Percentiles rank a stretch among this genome's conserved stretches.
Conservation (phyloP, 2,888 invertebrate genomes). For the Drosophila kambysellisi region DNA sequence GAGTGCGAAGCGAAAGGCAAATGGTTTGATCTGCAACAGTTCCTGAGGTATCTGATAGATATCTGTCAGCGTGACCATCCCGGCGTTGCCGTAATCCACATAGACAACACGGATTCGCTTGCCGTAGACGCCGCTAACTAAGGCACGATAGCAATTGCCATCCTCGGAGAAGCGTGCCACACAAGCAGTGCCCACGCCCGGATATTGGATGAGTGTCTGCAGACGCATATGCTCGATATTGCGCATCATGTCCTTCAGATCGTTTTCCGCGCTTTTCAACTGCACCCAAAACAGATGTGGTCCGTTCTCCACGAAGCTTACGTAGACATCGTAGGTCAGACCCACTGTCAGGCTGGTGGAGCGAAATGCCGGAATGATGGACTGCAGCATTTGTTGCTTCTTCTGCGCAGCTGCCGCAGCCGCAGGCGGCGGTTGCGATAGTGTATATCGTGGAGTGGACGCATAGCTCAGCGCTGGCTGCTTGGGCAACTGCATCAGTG, state of each 20-base stretch:
- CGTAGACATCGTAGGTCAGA: slow-evolving; percentile 89
- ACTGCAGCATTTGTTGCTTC: slow-evolving; percentile 43
- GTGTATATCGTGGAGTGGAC: slow-evolving; percentile 62
- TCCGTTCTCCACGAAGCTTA: slow-evolving; percentile 92
- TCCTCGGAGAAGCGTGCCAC: slow-evolving; percentile 90
- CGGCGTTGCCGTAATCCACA: slow-evolving; percentile 93
- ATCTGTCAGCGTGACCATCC: slow-evolving; percentile 89
- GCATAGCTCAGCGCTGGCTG: slow-evolving; percentile 42
- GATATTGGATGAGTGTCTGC: slow-evolving; percentile 88
- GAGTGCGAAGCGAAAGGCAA: slow-evolving; percentile 91
- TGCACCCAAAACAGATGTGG: slow-evolving; percentile 92
- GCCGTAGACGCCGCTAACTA: slow-evolving; percentile 90
- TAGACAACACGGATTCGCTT: slow-evolving; percentile 91
- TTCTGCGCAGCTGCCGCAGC: slow-evolving; percentile 38
- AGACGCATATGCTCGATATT: slow-evolving; percentile 89
- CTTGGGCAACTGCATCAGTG: slow-evolving; percentile 25
- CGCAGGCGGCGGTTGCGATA: slow-evolving; percentile 25
- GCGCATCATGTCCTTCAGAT: slow-evolving; percentile 89
- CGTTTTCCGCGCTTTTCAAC: slow-evolving; percentile 87
- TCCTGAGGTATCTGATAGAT: slow-evolving; percentile 91
- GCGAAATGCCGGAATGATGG: slow-evolving; percentile 80
- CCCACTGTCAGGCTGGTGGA: slow-evolving; percentile 86
- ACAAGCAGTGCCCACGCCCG: slow-evolving; percentile 91
- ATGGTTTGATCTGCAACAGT: slow-evolving; percentile 89
- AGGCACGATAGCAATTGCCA: slow-evolving; percentile 90